Evolutionary conservation across 1,140 invertebrate genomes (phyloP).

Genomic region (Ceratosolen fusciceps): DNA sequence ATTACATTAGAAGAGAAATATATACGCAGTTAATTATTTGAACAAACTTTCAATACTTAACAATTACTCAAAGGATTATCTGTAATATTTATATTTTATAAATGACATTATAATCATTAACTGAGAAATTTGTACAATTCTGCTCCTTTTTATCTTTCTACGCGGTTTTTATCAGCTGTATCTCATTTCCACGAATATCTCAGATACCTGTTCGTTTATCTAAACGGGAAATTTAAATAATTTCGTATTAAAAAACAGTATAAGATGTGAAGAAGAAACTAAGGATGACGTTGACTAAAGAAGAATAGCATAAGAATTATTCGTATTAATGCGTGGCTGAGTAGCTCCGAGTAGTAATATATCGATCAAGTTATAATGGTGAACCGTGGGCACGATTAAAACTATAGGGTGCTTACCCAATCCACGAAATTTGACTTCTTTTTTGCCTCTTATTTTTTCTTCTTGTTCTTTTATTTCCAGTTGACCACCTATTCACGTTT

Average conservation of each 20-base stretch:
- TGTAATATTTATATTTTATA: too few relatives aligned
- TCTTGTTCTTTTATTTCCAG: not conserved
- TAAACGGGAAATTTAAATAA: not conserved
- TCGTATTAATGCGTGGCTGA: slow-evolving; percentile 33
- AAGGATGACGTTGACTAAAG: slow-evolving; percentile 21
- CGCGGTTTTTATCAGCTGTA: too few relatives aligned
- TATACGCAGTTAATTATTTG: not conserved
- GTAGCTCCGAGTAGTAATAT: slow-evolving; percentile 54
- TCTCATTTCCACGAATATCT: too few relatives aligned
- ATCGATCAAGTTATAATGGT: slow-evolving; percentile 58
- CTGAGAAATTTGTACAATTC: too few relatives aligned
- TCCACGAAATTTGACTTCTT: slow-evolving; percentile 52
- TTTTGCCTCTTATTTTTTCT: not conserved
- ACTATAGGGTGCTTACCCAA: slow-evolving; percentile 49
- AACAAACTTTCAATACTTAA: too few relatives aligned
- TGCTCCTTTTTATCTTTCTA: too few relatives aligned
- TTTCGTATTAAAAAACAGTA: not conserved
- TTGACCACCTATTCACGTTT: not conserved
- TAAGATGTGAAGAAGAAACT: slow-evolving; percentile 1
- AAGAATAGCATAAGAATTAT: slow-evolving; percentile 24
- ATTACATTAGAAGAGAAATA: slow-evolving; percentile 9
- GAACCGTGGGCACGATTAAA: slow-evolving; percentile 56
- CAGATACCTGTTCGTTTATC: too few relatives aligned
- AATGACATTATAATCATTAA: too few relatives aligned
- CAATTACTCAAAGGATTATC: too few relatives aligned